A percentile compares a stretch with the other conserved stretches of the same genome.
phyloP scores from a whole-genome alignment of 2,113 vertebrate species.

The Cavia porcellus region DNA sequence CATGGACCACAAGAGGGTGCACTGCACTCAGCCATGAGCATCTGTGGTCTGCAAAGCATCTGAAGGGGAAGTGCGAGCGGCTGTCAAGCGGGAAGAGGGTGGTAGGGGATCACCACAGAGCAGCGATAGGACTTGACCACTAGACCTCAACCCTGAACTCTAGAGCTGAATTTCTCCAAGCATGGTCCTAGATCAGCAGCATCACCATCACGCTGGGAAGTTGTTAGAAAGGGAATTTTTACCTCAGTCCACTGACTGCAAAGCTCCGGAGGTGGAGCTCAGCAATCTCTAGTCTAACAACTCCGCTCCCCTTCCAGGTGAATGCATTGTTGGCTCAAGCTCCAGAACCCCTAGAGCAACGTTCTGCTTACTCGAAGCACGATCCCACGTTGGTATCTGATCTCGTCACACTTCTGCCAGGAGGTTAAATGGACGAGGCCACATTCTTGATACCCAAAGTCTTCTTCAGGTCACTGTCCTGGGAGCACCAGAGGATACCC shows the following conservation, averaged over 20 bases:
- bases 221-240: background rate
- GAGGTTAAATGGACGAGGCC: constrained; percentile 40
- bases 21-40: background rate
- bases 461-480: background rate
- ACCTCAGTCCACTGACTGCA: background rate
- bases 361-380: background rate
- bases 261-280: background rate
- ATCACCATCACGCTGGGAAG: background rate
- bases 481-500: background rate
- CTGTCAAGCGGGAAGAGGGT: background rate
- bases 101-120: background rate
- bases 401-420: constrained; percentile 44
- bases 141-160: background rate
- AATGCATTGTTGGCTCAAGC: fast-evolving
- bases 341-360: background rate
- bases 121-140: background rate
- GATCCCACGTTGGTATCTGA: background rate
- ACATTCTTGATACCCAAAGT: background rate
- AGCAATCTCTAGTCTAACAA: background rate
- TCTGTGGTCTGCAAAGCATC: background rate
- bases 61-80: background rate
- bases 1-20: constrained; percentile 59
- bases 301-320: background rate
- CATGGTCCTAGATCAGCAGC: background rate
- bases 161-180: background rate